These are phyloP conservation scores for Pseudorasbora parva DNA, from an alignment of 2,113 vertebrate species.

Conservation along the genomic window DNA sequence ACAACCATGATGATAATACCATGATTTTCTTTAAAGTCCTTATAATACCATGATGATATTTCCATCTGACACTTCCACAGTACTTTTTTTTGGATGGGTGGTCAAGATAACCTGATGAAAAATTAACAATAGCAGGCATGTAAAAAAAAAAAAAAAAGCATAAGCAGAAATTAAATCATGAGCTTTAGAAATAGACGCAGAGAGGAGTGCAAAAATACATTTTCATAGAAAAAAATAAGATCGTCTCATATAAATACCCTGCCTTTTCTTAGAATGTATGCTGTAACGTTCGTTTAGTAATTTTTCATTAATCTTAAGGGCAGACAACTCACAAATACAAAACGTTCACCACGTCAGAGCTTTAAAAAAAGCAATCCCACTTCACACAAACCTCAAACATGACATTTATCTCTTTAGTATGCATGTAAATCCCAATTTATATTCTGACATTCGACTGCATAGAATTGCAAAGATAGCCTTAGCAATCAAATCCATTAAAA, in stretches of 20 bases:
- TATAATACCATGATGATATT: background rate
- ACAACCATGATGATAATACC: background rate
- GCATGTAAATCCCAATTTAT: background rate
- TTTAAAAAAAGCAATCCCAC: background rate
- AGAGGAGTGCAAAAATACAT: conserved; percentile 75
- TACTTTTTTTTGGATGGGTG: background rate
- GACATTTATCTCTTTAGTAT: background rate
- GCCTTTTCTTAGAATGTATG: background rate
- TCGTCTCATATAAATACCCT: conserved; percentile 65
- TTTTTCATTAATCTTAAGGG: background rate
- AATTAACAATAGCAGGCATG: background rate
- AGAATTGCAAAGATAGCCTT: conserved; percentile 2
- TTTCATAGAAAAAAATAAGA: conserved; percentile 71
- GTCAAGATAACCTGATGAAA: background rate
- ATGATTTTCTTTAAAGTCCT: background rate
- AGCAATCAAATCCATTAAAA: background rate
- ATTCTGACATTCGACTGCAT: conserved; percentile 20
- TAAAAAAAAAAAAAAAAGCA: no score
- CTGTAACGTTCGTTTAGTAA: background rate
- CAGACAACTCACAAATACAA: background rate
- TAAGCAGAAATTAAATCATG: conserved; percentile 60
- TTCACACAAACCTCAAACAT: background rate
- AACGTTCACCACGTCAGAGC: background rate
- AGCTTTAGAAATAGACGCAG: conserved; percentile 59
- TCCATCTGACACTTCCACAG: background rate